Evolutionary conservation across 1,140 invertebrate species (phyloP).

Genomic region (Plodia interpunctella): DNA sequence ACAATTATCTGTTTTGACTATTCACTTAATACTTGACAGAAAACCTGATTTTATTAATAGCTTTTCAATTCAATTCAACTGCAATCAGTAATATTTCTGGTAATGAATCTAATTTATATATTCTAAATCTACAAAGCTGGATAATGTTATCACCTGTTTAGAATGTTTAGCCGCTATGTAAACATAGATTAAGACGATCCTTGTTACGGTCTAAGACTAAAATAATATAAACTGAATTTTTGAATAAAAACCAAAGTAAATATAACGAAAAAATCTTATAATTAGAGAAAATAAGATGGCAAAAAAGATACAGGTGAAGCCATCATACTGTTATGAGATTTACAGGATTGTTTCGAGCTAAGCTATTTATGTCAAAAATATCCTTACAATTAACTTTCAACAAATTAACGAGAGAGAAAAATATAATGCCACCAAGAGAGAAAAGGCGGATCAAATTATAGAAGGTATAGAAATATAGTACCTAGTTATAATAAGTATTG

Average conservation of each 20-base stretch:
- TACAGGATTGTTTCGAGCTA: conserved; percentile 32
- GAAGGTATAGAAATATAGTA: background rate
- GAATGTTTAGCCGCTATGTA: too few relatives aligned
- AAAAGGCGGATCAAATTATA: conserved; percentile 19
- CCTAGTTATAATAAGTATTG: too few relatives aligned
- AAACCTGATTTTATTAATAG: too few relatives aligned
- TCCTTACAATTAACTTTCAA: conserved; percentile 56
- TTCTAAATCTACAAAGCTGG: too few relatives aligned
- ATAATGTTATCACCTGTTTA: too few relatives aligned
- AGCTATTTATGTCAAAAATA: conserved; percentile 46
- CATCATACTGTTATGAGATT: conserved; percentile 33
- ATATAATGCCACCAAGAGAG: conserved; percentile 35
- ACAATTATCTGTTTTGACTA: background rate
- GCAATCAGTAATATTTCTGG: too few relatives aligned
- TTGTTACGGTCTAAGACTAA: too few relatives aligned
- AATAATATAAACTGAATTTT: too few relatives aligned
- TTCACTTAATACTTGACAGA: too few relatives aligned
- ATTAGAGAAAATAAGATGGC: background rate
- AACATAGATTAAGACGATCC: too few relatives aligned
- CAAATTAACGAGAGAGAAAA: conserved; percentile 54
- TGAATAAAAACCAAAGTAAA: background rate
- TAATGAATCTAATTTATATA: too few relatives aligned
- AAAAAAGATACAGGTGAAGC: background rate
- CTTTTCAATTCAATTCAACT: too few relatives aligned
- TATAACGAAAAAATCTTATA: background rate